phyloP scores from a whole-genome alignment of 2,888 invertebrate genomes.

The Philereme transversata region DNA sequence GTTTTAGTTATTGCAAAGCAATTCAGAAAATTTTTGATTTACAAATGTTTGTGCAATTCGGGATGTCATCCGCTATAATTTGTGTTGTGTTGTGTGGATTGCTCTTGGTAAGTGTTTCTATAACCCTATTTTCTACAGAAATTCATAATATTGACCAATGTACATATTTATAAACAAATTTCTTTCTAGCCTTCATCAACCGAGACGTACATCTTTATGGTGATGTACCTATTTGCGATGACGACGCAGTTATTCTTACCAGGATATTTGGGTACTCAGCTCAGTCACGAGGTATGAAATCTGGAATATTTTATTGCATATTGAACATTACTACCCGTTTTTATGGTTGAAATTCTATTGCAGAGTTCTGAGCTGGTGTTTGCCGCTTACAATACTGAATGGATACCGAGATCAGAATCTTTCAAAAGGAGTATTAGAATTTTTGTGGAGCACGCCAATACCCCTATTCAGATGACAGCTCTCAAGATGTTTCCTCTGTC shows the following conservation, averaged over 20 bases:
- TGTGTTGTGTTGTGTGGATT: constrained; percentile 62
- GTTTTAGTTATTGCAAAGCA: constrained; percentile 57
- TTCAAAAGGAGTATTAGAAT: constrained; percentile 58
- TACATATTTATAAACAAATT: neutral
- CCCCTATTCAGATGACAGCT: constrained; percentile 54
- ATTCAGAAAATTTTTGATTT: constrained; percentile 55
- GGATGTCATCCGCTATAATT: constrained; percentile 59
- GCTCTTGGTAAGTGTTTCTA: constrained; percentile 50
- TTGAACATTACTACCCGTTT: constrained; percentile 12
- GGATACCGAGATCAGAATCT: constrained; percentile 56
- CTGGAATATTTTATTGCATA: neutral
- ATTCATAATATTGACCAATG: neutral
- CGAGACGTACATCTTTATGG: constrained; percentile 49
- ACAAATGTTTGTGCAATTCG: constrained; percentile 62
- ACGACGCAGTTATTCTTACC: constrained; percentile 59
- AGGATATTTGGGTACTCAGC: constrained; percentile 57
- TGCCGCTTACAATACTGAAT: constrained; percentile 63
- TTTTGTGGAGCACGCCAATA: constrained; percentile 57
- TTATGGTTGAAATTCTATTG: constrained; percentile 34
- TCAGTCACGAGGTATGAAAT: constrained; percentile 52
- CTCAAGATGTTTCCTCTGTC: constrained; percentile 62
- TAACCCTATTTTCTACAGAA: neutral
- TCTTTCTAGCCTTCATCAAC: constrained; percentile 51
- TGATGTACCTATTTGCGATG: constrained; percentile 53
- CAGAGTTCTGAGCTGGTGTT: constrained; percentile 57